Conservation (phyloP, 2,113 vertebrate genomes). For the Sinocyclocheilus maitianheensis region DNA sequence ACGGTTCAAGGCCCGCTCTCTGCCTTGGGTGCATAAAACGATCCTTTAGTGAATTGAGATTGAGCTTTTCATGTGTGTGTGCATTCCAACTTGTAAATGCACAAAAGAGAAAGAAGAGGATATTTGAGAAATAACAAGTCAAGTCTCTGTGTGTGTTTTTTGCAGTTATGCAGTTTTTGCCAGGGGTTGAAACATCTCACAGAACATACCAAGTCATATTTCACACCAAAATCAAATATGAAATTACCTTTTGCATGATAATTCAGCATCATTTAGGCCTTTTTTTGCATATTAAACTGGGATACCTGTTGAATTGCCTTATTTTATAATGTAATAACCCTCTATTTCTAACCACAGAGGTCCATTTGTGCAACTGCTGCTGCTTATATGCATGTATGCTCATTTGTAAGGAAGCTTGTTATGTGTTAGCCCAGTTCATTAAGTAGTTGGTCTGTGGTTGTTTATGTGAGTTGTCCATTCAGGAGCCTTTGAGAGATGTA, state of each 20-base stretch:
- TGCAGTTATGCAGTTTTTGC: neutral
- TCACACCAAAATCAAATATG: neutral
- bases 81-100: slow-evolving; percentile 51
- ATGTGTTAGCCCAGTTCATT: slow-evolving; percentile 86
- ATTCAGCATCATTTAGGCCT: neutral
- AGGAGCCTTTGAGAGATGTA: slow-evolving; percentile 90
- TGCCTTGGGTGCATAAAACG: slow-evolving; percentile 64
- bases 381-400: slow-evolving; percentile 80
- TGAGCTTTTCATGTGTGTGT: slow-evolving; percentile 66
- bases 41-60: slow-evolving; percentile 62
- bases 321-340: neutral
- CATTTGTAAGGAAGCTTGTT: slow-evolving; percentile 89
- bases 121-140: slow-evolving; percentile 19
- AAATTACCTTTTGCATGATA: neutral
- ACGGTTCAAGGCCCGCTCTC: slow-evolving; percentile 49
- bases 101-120: slow-evolving; percentile 30
- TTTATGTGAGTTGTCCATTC: slow-evolving; percentile 94
- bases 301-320: neutral
- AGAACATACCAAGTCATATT: neutral
- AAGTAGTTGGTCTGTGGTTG: slow-evolving; percentile 94
- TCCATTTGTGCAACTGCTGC: neutral
- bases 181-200: neutral
- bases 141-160: slow-evolving; percentile 8
- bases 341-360: neutral
- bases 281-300: neutral